phyloP scores from a whole-genome alignment of 1,140 invertebrate genomes.

The Lasioglossum baleicum region DNA sequence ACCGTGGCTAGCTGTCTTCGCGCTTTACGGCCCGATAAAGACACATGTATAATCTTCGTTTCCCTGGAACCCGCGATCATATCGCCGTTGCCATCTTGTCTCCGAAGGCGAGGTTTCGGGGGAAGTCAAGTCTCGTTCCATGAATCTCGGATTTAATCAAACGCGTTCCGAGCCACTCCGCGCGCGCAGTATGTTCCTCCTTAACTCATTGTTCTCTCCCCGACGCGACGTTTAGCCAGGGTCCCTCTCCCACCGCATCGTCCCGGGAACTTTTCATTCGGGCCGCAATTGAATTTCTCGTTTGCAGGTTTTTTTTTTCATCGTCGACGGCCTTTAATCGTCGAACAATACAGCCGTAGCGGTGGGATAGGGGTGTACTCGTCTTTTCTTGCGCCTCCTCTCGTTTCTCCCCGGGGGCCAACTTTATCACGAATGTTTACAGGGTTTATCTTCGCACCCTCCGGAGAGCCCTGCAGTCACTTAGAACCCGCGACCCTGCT shows the following conservation, averaged over 20 bases:
- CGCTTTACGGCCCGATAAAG: not conserved
- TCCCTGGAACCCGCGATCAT: not conserved
- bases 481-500: constrained; percentile 42
- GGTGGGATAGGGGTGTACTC: constrained; percentile 14
- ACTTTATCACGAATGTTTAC: constrained; percentile 66
- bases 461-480: constrained; percentile 39
- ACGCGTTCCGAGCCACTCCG: not conserved
- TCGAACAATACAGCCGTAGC: constrained; percentile 35
- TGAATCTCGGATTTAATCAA: constrained; percentile 28
- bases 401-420: constrained; percentile 26
- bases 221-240: constrained; percentile 9
- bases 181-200: not conserved
- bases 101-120: not conserved
- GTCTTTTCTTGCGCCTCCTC: constrained; percentile 41
- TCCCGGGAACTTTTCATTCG: not conserved
- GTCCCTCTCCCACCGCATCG: not conserved
- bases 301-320: constrained; percentile 15
- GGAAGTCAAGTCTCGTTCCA: not conserved
- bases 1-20: too few relatives aligned
- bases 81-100: not conserved
- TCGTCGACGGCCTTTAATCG: constrained; percentile 46
- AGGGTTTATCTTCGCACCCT: constrained; percentile 63
- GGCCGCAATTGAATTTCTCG: constrained; percentile 32
- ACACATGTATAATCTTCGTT: not conserved
- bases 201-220: constrained; percentile 13